Base-by-base conservation (phyloP, 2,888 invertebrate genomes). In the Drosophila aldrichi region DNA sequence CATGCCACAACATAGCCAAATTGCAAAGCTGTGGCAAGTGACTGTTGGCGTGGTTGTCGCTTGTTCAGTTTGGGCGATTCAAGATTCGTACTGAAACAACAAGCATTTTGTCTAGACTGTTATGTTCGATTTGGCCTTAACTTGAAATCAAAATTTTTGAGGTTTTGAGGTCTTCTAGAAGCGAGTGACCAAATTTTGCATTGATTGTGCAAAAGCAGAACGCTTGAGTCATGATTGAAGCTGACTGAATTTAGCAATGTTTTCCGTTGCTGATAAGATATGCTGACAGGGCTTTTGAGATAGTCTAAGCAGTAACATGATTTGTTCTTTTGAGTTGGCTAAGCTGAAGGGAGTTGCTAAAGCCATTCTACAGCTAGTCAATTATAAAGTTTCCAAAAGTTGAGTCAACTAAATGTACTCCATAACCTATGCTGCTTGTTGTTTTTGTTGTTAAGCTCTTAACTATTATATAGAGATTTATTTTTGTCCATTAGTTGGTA, bases 61-160 rank as follows among this genome's bases (percentile, higher is more conserved):
- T 60, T 56, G 41, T 67, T 49, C 48, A 34, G 46, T 29, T 66
- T 54, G 25, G 43, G 16, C 55, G 46, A 60, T 54, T 67, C 40
- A 44, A 82, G 82, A 54, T 69, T 57, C 36, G 44, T 57, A 38
- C 16, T 43, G 54, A 78, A 87, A 82, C 80, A 82, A 86, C 77
- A 86, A 87, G 76, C 88, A 74, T 81, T 89, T 79, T 74, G 85
- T 89, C 77, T 85, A 76, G 85, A 78, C 88, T 65, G 70, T 56
- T 84, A 76, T 83, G 89, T 81, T 74, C 62, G 51, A 74, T 74
- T 75, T 86, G 89, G 87, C 84, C 89, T 88, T 57, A 73, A 62
- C 58, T 74, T 56, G 20, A 29, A 46, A 40, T 9, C 16, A 16
- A 22, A 16, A 22, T 16, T 57, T 54, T 57, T 57, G 22, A 46